Evolutionary conservation across 2,888 invertebrate species (phyloP).

Genomic region (Amphimallon solstitiale): DNA sequence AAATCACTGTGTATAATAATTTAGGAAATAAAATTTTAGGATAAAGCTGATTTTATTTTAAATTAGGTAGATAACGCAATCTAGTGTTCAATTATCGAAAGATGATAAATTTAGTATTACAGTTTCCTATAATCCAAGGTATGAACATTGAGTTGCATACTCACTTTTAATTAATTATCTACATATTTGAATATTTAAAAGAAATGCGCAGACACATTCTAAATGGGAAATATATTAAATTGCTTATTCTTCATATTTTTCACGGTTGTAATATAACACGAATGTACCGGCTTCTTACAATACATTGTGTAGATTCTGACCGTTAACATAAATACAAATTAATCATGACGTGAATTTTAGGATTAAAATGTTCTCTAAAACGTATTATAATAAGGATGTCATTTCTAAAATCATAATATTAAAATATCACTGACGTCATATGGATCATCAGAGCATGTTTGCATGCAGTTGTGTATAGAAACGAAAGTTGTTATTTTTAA

Average conservation of each 20-base stretch:
- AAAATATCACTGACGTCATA: slow-evolving; percentile 31
- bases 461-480: not conserved
- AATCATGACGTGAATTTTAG: slow-evolving; percentile 12
- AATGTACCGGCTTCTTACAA: not conserved
- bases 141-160: too few species aligned
- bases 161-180: too few species aligned
- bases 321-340: not conserved
- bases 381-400: slow-evolving; percentile 6
- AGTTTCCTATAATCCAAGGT: too few species aligned
- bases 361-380: not conserved
- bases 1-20: too few species aligned
- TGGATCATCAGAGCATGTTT: not conserved
- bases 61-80: too few species aligned
- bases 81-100: too few species aligned
- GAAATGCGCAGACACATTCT: not conserved
- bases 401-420: slow-evolving; percentile 4
- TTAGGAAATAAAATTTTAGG: too few species aligned
- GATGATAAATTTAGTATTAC: too few species aligned
- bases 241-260: too few species aligned
- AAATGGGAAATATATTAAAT: not conserved
- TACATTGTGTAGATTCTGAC: not conserved
- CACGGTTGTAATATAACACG: not conserved
- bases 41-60: too few species aligned
- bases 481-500: not conserved
- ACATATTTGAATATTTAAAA: too few species aligned